phyloP scores from a whole-genome alignment of 92 coral and sea anemone species.

The Porites cylindrica region DNA sequence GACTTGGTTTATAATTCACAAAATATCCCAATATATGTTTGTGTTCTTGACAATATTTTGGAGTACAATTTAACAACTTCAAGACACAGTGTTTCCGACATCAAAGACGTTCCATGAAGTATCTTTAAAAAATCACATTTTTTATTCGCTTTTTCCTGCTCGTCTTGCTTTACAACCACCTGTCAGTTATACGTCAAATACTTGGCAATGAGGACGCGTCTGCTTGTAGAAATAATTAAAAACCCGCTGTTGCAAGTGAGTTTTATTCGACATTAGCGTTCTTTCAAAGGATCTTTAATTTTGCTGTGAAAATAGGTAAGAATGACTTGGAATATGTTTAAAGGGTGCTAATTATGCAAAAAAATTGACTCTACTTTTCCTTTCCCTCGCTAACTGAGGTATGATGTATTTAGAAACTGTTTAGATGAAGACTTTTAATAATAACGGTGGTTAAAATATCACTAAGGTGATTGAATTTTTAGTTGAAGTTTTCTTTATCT shows the following conservation, averaged over 20 bases:
- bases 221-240: background rate
- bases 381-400: background rate
- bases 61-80: background rate
- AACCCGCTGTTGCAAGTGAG: no score
- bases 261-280: background rate
- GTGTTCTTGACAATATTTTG: no score
- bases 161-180: background rate
- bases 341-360: background rate
- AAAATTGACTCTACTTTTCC: background rate
- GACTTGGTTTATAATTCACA: no score
- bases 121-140: background rate
- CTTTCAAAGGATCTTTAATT: background rate
- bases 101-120: background rate
- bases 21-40: no score
- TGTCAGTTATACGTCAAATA: constrained; percentile 6
- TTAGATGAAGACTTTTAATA: no score
- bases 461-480: no score
- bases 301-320: background rate
- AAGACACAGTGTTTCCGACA: background rate
- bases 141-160: background rate
- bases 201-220: constrained; percentile 12
- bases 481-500: no score
- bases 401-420: background rate
- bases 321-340: background rate
- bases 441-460: background rate